phyloP scores from a whole-genome alignment of 2,113 vertebrate genomes.

The Tychaedon coryphoeus region DNA sequence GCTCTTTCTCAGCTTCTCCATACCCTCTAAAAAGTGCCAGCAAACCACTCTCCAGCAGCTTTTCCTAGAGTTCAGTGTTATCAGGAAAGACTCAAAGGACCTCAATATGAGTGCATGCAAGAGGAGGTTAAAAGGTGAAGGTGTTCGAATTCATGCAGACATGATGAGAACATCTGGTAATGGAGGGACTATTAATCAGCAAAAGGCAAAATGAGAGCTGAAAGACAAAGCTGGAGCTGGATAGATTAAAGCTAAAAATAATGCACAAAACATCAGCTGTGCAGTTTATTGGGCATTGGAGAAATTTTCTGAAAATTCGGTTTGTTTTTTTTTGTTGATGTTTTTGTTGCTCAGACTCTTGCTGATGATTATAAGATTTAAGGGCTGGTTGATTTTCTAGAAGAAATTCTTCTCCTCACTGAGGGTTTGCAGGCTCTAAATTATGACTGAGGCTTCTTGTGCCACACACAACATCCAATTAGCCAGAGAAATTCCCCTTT shows the following conservation, averaged over 20 bases:
- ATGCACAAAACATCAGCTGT: not conserved
- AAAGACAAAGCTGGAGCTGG: not conserved
- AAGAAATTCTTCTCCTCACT: not conserved
- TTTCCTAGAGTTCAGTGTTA: not conserved
- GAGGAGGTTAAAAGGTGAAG: conserved; percentile 5
- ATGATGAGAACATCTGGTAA: not conserved
- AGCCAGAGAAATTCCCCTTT: not conserved
- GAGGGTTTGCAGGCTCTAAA: not conserved
- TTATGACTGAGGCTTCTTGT: not conserved
- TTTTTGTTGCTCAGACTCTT: not conserved
- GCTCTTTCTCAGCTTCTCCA: not conserved
- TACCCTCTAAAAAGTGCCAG: not conserved
- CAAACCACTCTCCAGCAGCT: not conserved
- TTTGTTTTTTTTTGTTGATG: not conserved
- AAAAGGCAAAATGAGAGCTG: not conserved
- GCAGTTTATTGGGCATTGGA: not conserved
- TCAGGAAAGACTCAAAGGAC: not conserved
- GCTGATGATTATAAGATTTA: not conserved
- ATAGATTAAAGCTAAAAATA: not conserved
- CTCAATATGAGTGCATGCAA: not conserved
- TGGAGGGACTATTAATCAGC: not conserved
- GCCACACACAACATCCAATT: not conserved
- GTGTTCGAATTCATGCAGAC: not conserved
- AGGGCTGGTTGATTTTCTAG: not conserved
- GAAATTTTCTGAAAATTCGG: not conserved